These are phyloP conservation scores for Rousettus leschenaultii DNA, from an alignment of 2,113 vertebrate species.

Conservation along the genomic window DNA sequence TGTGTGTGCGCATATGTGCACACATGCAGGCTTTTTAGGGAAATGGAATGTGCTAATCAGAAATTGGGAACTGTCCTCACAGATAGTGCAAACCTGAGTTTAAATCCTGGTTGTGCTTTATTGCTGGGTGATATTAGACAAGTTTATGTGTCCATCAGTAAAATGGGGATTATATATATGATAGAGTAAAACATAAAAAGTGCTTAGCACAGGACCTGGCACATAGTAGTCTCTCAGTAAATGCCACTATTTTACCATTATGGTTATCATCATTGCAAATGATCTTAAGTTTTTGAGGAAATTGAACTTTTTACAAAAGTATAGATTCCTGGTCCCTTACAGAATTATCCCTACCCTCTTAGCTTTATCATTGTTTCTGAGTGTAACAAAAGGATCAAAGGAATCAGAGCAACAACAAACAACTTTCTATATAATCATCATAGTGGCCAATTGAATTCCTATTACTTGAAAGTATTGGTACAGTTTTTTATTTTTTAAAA, in stretches of 20 bases:
- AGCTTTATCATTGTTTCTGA: background rate
- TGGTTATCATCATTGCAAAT: background rate
- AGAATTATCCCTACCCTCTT: background rate
- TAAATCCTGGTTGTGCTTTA: background rate
- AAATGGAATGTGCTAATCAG: background rate
- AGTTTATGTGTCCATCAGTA: background rate
- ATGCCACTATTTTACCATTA: background rate
- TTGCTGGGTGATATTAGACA: background rate
- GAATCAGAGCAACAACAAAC: background rate
- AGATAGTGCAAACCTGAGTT: background rate
- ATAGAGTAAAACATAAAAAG: background rate
- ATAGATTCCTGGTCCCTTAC: background rate
- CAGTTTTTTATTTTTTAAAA: background rate
- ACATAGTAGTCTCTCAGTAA: background rate
- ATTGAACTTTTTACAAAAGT: background rate
- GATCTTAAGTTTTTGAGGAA: background rate
- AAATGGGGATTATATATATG: background rate
- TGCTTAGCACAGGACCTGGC: background rate
- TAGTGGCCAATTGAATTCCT: background rate
- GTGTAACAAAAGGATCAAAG: background rate
- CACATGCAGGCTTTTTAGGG: background rate
- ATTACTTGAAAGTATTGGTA: background rate
- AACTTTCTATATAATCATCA: background rate
- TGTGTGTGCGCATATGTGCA: slow-evolving; percentile 6
- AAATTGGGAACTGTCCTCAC: background rate